Base-by-base conservation (phyloP, 1,140 invertebrate genomes). In the Geopemphigus sp. region DNA sequence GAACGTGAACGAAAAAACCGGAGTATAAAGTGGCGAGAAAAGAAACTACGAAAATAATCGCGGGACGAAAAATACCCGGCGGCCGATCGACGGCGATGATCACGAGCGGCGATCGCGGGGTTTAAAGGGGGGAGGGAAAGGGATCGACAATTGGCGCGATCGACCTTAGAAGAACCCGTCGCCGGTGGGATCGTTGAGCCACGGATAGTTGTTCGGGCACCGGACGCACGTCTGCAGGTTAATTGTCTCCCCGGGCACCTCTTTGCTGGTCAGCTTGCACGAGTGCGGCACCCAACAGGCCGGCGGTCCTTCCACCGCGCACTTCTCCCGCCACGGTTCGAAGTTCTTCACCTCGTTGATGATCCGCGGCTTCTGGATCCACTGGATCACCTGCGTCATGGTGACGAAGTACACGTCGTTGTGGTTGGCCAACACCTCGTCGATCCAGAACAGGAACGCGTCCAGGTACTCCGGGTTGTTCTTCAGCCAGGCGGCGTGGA, bases 311-410 rank as follows among this genome's bases (percentile, higher is more conserved):
- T 94, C 91, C 0, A 95, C 92, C 24, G 90, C 86, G 84, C 94
- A 96, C 90, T 95, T 96, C 87, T 96, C 95, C 87, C 92, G 92
- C 95, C 95, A 97, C 22, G 95, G 92, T 84, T 96, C 94, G 86
- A 96, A 97, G 87, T 91, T 95, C 87, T 95, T 95, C 12, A 93
- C 90, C 84, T 96, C 93, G 45, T 90, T 88, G 81, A 94, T 85
- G 4, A 94, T 94, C 57, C 92, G 89, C 14, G 95, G 95, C 84
- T 95, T 96, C 84, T 96, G 95, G 85, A 98, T 96, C 95, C 96
- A 98, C 85, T 97, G 95, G 83, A 98, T 95, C 1, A 97, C 95
- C 86, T 96, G 95, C 3, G 95, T 97, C 93, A 96, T 97, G n/a
- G 95, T 98, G 1, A 97, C 94, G 84, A 98, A 97, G 87, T 96